phyloP scores from a whole-genome alignment of 2,797 vertebrate genomes.

The Chelon labrosus region DNA sequence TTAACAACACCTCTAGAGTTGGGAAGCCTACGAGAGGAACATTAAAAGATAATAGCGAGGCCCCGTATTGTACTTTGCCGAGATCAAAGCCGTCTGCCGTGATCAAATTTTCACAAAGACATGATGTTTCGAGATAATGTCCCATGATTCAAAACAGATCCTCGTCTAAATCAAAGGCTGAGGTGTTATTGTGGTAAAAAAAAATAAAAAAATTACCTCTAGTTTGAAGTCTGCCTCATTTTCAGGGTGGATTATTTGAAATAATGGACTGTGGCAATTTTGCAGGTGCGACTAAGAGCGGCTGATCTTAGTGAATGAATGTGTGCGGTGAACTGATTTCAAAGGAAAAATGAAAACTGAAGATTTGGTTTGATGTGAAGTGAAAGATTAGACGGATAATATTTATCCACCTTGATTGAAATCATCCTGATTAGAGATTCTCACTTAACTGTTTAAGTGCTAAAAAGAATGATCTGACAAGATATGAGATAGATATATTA shows the following conservation, averaged over 20 bases:
- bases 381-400: not conserved
- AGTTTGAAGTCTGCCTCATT: slow-evolving; percentile 29
- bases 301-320: slow-evolving; percentile 4
- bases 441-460: not conserved
- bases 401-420: not conserved
- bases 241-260: slow-evolving; percentile 15
- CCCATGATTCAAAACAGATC: slow-evolving; percentile 23
- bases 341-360: slow-evolving; percentile 3
- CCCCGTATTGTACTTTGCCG: slow-evolving; percentile 2
- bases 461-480: no score
- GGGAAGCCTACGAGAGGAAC: slow-evolving; percentile 5
- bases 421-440: not conserved
- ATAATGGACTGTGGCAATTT: slow-evolving; percentile 11
- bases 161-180: slow-evolving; percentile 27
- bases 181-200: slow-evolving; percentile 9
- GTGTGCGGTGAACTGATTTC: slow-evolving; percentile 3
- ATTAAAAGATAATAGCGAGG: slow-evolving; percentile 32
- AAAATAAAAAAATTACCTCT: not conserved
- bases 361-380: not conserved
- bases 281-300: not conserved
- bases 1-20: slow-evolving; percentile 10
- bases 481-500: no score
- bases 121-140: slow-evolving; percentile 28
- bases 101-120: slow-evolving; percentile 34
- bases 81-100: slow-evolving; percentile 44